Conservation (phyloP, 2,797 vertebrate genomes). For the Crocodylus rhombifer region DNA sequence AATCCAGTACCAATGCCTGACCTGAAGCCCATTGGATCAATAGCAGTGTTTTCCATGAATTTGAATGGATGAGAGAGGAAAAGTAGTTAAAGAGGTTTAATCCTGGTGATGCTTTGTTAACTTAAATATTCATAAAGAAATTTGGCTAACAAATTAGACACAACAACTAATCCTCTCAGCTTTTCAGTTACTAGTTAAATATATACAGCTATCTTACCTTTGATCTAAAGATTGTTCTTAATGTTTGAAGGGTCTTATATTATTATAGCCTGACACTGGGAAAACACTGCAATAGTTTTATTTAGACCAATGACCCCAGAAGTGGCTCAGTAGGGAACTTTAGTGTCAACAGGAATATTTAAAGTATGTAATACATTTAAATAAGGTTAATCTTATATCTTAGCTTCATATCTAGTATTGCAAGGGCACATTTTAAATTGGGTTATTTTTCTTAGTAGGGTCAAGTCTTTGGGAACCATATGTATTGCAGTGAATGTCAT, state of each 20-base stretch:
- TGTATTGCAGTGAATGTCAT: too few relatives aligned
- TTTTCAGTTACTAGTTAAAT: too few relatives aligned
- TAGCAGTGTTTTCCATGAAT: not conserved
- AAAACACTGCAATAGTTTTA: not conserved
- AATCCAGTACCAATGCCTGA: not conserved
- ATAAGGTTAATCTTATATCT: not conserved
- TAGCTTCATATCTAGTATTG: not conserved
- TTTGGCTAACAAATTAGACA: not conserved
- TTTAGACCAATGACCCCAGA: not conserved
- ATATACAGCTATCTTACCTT: not conserved
- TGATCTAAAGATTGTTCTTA: not conserved
- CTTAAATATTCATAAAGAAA: fast-evolving
- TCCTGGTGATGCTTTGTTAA: not conserved
- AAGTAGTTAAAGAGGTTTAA: not conserved
- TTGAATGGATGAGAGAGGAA: not conserved
- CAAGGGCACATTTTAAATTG: not conserved
- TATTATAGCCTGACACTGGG: not conserved
- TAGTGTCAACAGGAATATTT: not conserved
- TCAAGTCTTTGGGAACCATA: fast-evolving
- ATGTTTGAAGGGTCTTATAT: not conserved
- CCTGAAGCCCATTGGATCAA: not conserved
- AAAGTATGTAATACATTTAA: not conserved
- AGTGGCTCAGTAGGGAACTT: not conserved
- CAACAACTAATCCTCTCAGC: too few relatives aligned
- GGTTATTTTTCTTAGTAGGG: not conserved